Evolutionary conservation across 2,797 vertebrate species (phyloP), one percentile per base, ranked within the genome.

Genomic region (Myotis planiceps): DNA sequence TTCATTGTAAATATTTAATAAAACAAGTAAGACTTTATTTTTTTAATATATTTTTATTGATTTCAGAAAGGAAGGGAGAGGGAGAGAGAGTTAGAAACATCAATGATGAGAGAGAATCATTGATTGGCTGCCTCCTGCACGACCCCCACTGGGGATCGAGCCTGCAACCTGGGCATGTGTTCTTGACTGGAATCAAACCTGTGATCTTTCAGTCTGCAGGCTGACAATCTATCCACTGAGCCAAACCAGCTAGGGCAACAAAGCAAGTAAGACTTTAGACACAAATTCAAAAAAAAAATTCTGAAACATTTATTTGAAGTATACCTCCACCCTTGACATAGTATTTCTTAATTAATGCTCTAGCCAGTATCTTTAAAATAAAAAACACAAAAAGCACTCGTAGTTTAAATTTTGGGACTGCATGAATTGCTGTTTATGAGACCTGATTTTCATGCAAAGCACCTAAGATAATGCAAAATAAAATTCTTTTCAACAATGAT

Each of bases 371-470:
- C 85, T 79, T 87, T n/a, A 23, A 39, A 84, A 66, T 42, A 34
- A 29, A 15, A n/a, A 63, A 63, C 29, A 63, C 3, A 32, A 45
- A 82, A 75, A 53, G 39, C 12, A 49, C 23, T 45, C 19, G 0
- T 27, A 23, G 9, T 63, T 92, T 42, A 69, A 68, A 58, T 82
- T 32, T 58, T 65, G 16, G 29, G 13, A 2, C 45, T 83, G 0
- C 0, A 3, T 47, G 7, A 76, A 9, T 27, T 49, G 39, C 76
- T 90, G 25, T 63, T 58, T 89, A 34, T 72, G 23, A 83, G 27
- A 51, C 9, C 29, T 72, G 10, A 18, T 72, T 90, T 95, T 95
- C 65, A 65, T 88, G 29, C 55, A 88, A 93, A 92, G 18, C 13
- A 78, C 9, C 12, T 15, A 78, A 86, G 37, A 69, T 49, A 83